Percentiles rank a stretch among this genome's conserved stretches.
These are phyloP conservation scores for Cranoglanis bouderius DNA, from an alignment of 2,113 vertebrate genomes.

Conservation along the genomic window DNA sequence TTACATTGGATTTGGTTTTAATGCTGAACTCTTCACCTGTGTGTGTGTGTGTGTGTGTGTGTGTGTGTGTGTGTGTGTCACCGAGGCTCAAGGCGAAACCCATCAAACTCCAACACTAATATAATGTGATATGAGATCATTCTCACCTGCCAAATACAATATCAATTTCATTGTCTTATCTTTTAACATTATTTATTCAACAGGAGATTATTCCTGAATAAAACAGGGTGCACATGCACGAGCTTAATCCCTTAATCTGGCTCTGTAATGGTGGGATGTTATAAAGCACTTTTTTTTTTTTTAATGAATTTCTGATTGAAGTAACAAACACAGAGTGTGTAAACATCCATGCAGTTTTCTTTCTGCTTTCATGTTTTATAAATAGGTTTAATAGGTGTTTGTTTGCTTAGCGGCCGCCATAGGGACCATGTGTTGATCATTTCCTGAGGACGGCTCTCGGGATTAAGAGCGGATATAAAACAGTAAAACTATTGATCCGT, in stretches of 20 bases:
- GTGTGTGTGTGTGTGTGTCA: neutral
- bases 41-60: neutral
- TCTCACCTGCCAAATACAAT: neutral
- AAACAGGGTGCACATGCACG: neutral
- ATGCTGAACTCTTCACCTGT: neutral
- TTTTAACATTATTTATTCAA: no score
- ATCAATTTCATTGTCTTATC: neutral
- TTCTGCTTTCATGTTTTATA: neutral
- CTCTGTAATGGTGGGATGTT: neutral
- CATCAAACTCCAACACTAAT: no score
- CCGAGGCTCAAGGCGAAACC: no score
- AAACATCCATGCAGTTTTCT: neutral
- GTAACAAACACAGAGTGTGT: neutral
- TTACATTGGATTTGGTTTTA: neutral
- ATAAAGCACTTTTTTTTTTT: neutral
- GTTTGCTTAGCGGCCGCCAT: neutral
- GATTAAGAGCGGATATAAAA: constrained; percentile 12
- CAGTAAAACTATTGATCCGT: constrained; percentile 13
- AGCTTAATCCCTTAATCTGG: neutral
- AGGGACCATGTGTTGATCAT: neutral
- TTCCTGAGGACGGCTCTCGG: neutral
- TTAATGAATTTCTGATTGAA: neutral
- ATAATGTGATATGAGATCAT: no score
- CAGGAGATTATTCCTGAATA: neutral
- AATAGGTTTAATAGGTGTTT: constrained; percentile 28